Percentiles rank a stretch among this genome's conserved stretches.
phyloP scores from a whole-genome alignment of 2,888 invertebrate genomes.

The Shargacucullia verbasci region DNA sequence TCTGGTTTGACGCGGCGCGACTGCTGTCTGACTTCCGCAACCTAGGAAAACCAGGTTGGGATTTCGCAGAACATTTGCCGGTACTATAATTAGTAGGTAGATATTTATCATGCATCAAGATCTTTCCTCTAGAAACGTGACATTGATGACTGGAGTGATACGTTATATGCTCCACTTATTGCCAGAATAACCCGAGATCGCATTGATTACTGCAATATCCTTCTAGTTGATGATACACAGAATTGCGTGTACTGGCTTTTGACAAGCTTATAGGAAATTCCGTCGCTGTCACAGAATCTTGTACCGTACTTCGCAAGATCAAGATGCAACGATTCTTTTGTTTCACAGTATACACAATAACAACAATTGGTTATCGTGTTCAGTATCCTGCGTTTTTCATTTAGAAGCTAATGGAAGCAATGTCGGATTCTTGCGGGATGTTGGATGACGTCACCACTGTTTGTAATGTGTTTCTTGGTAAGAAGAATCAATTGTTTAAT shows the following conservation, averaged over 20 bases:
- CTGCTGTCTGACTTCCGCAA: background rate
- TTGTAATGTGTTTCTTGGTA: slow-evolving; percentile 21
- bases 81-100: background rate
- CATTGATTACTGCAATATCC: slow-evolving; percentile 15
- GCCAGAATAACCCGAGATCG: slow-evolving; percentile 3
- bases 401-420: slow-evolving; percentile 24
- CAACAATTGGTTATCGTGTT: slow-evolving; percentile 12
- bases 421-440: slow-evolving; percentile 18
- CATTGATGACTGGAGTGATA: background rate
- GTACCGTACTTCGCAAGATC: slow-evolving; percentile 3
- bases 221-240: background rate
- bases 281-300: slow-evolving; percentile 2
- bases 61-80: background rate
- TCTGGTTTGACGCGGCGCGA: slow-evolving; percentile 8
- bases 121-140: background rate
- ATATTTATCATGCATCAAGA: slow-evolving; percentile 1
- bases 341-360: slow-evolving; percentile 20
- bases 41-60: background rate
- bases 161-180: background rate
- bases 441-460: slow-evolving; percentile 29
- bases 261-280: slow-evolving; percentile 8
- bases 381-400: slow-evolving; percentile 23
- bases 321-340: slow-evolving; percentile 29
- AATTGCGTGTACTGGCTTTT: slow-evolving; percentile 7
- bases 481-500: slow-evolving; percentile 11